Evolutionary conservation across 2,797 vertebrate species (phyloP), one percentile per base, ranked within the genome.

Genomic region (Trichosurus vulpecula): DNA sequence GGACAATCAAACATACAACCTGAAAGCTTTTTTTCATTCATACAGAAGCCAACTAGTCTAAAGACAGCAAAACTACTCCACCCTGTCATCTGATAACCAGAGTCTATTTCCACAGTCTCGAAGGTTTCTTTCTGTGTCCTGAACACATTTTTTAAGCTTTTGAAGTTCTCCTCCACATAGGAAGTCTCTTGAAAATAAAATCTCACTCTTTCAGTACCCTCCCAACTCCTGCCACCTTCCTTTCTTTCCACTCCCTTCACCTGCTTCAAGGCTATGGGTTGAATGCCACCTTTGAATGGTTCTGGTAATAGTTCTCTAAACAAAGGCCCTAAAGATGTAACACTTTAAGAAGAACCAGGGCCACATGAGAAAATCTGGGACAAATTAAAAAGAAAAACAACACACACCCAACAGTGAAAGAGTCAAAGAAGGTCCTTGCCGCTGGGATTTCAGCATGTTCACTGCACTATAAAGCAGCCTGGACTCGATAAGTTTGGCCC

Each of bases 1-100:
- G 95, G 96, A 95, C 96, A 96, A 66, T 35, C 90, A 66, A 61
- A 58, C 89, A 90, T 90, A 53, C 97, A 95, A 96, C 96, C 97
- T 94, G 93, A 54, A 94, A 95, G 94, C 92, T 94, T 92, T 97
- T 90, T 92, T 31, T 53, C 81, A 90, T 87, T 87, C 74, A 58
- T n/a, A 14, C 29, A 54, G 61, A 90, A 51, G 12, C 31, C 89
- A 41, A 35, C 54, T 3, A 14, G 35, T 10, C 9, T 12, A 35
- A 52, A 51, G 92, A 93, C n/a, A 91, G 47, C 91, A 27, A 16
- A 87, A 47, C 87, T 41, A n/a, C 41, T 41, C 90, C 90, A 96
- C 94, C 91, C 94, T 89, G 35, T 27, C 92, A 90, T 95, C 87
- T 90, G 74, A 92, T 61, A n/a, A n/a, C 9, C 54, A 1, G 2